Evolutionary conservation across 2,888 invertebrate genomes (phyloP).

Genomic region (Epistrophella euchroma): DNA sequence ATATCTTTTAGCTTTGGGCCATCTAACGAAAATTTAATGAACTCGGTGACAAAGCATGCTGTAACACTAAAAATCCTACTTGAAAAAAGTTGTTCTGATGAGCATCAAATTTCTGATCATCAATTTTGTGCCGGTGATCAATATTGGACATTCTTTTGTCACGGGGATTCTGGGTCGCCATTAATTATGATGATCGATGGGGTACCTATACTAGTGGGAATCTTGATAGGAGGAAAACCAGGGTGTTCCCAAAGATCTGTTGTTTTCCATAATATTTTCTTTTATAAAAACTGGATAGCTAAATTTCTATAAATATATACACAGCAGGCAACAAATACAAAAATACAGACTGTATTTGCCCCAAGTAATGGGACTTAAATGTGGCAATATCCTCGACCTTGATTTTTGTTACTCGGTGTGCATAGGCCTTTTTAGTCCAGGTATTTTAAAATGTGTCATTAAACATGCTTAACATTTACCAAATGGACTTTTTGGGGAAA

Average conservation of each 20-base stretch:
- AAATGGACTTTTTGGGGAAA: neutral
- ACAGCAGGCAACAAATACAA: too few species aligned
- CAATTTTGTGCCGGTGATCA: neutral
- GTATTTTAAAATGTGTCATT: too few species aligned
- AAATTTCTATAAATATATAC: too few species aligned
- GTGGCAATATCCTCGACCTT: too few species aligned
- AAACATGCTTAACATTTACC: too few species aligned
- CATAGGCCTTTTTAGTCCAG: too few species aligned
- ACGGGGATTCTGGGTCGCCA: neutral
- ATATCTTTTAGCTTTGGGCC: neutral
- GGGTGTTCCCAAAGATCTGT: neutral
- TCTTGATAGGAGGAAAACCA: neutral
- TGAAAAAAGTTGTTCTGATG: neutral
- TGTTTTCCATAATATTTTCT: neutral
- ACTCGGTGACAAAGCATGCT: neutral
- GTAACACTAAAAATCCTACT: neutral
- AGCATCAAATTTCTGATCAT: neutral
- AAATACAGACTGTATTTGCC: too few species aligned
- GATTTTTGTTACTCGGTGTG: too few species aligned
- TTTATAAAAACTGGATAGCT: neutral
- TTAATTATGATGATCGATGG: neutral
- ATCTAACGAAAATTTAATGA: fast-evolving
- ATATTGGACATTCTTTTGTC: neutral
- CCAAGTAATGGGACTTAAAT: too few species aligned
- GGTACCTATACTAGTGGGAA: neutral